phyloP scores from a whole-genome alignment of 1,140 invertebrate genomes.

The Araneus ventricosus region DNA sequence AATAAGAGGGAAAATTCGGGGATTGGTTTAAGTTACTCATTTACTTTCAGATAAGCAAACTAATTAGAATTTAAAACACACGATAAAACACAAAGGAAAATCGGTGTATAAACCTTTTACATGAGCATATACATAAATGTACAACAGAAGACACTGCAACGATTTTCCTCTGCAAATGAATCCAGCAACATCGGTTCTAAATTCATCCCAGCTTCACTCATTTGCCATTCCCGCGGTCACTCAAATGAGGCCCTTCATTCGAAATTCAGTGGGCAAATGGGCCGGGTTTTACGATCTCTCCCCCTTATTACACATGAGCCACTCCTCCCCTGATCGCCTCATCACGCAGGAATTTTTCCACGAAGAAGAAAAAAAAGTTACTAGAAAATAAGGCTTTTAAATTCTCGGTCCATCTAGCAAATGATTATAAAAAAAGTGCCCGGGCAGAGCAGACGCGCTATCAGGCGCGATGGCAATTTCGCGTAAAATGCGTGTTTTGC shows the following conservation, averaged over 20 bases:
- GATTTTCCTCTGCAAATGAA: too few relatives aligned
- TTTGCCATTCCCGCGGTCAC: background rate
- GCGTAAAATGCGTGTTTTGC: conserved; percentile 73
- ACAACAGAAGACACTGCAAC: background rate
- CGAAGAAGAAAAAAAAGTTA: conserved; percentile 44
- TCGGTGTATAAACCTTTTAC: background rate
- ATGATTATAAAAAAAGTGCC: conserved; percentile 62
- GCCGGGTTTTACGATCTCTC: conserved; percentile 2
- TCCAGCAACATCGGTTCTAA: too few relatives aligned
- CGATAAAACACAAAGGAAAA: background rate
- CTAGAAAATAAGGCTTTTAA: conserved; percentile 71
- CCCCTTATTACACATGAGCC: conserved; percentile 55
- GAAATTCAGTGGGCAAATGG: conserved; percentile 4
- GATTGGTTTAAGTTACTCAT: too few relatives aligned
- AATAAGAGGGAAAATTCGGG: too few relatives aligned
- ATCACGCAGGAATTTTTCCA: conserved; percentile 59
- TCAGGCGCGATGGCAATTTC: conserved; percentile 68
- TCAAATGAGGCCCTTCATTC: background rate
- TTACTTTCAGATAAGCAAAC: too few relatives aligned
- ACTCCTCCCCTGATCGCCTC: conserved; percentile 65
- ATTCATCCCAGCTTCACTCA: background rate
- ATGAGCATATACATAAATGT: background rate
- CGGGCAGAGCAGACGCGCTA: conserved; percentile 37
- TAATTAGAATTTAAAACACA: too few relatives aligned
- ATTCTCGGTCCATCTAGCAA: conserved; percentile 74